phyloP scores from a whole-genome alignment of 2,113 vertebrate species.

The Spea bombifrons region DNA sequence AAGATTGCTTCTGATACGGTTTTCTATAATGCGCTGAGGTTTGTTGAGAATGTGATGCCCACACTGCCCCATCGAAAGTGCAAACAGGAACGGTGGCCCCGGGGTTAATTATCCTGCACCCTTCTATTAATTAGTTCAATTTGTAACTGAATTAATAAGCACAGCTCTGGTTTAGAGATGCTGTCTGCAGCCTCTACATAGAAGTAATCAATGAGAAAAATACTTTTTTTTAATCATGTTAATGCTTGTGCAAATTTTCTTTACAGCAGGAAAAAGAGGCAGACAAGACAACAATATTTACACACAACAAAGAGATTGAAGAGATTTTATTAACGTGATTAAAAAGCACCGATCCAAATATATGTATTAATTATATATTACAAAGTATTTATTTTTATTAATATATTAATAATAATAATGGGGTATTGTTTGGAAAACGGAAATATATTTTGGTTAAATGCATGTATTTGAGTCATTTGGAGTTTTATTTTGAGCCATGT shows the following conservation, averaged over 20 bases:
- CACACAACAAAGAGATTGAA: no score
- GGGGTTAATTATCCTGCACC: conserved; percentile 58
- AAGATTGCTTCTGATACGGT: neutral
- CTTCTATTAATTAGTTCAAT: conserved; percentile 62
- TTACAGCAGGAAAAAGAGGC: no score
- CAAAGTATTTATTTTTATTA: neutral
- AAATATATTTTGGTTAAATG: neutral
- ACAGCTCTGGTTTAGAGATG: conserved; percentile 26
- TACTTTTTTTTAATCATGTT: no score
- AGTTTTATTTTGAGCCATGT: neutral
- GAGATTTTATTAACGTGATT: no score
- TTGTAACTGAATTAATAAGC: conserved; percentile 53
- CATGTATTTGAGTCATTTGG: neutral
- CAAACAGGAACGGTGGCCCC: conserved; percentile 55
- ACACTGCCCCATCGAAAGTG: conserved; percentile 47
- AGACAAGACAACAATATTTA: neutral
- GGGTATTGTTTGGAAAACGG: neutral
- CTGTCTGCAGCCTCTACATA: neutral
- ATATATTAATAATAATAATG: neutral
- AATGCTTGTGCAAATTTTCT: no score
- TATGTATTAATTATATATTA: neutral
- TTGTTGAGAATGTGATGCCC: conserved; percentile 42
- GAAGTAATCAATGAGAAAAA: conserved; percentile 54
- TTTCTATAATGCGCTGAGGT: neutral
- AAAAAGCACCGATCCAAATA: neutral